Evolutionary conservation across 2,888 invertebrate species (phyloP), one percentile per base, ranked within the genome.

Genomic region (Calliopum simillimum): DNA sequence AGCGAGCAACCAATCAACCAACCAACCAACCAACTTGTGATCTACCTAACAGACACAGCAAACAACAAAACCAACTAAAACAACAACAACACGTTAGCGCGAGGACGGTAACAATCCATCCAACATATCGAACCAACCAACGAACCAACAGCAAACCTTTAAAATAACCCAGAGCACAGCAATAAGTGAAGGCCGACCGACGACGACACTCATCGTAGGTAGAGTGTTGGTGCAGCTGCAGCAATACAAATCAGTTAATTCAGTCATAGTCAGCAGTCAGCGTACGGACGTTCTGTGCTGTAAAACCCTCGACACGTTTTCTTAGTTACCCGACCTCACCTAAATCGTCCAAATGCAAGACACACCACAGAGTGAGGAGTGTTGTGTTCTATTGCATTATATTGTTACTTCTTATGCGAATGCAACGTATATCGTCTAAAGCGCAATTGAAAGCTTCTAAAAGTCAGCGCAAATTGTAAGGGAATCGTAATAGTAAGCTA

Each of bases 41-140:
- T 25, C 71, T 69, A 49, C 64, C 59, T 62, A 56, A 11, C 62
- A 62, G 16, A 47, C 66, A 58, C 66, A 56, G 56, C 66, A 21
- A 66, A 33, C 56, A 46, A 47, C 66, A 58, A 56, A 56, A 56
- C 66, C 13, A 66, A 33, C 56, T 23, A 63, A 46, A 59, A 5
- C 43, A 23, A 16, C 59, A 59, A 51, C 59, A 61, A 43, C 44
- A 59, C 33, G 16, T 1, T 14, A 41, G 16, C 16, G n/a, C 61
- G 21, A 16, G 41, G 11, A 49, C 62, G 47, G 23, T 21, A 62
- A 62, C 44, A n/a, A 59, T 33, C 69, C 55, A 62, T 53, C 61
- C 59, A 69, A 68, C 56, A 73, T 70, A 62, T 62, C 71, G 59
- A 67, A 67, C 67, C 59, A 67, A 67, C 58, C 58, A 67, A 58